phyloP scores from a whole-genome alignment of 2,113 vertebrate species.

The Crotophaga sulcirostris region DNA sequence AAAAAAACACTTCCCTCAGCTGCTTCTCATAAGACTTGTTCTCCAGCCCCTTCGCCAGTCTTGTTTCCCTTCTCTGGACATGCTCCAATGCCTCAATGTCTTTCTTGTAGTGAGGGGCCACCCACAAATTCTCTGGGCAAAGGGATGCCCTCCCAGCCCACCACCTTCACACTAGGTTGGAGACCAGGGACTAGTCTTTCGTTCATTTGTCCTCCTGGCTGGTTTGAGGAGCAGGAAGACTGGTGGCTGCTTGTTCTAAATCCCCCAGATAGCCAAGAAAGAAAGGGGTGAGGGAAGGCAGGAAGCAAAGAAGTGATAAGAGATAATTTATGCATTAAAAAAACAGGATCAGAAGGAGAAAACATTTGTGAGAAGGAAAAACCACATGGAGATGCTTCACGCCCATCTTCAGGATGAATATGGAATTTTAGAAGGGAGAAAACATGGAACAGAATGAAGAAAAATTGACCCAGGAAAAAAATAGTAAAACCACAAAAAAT shows the following conservation, averaged over 20 bases:
- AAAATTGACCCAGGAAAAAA: not conserved
- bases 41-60: too few relatives aligned
- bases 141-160: not conserved
- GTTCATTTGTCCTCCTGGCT: accelerated
- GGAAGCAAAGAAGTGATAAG: not conserved
- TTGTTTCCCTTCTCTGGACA: too few relatives aligned
- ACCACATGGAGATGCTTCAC: not conserved
- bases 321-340: not conserved
- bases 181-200: accelerated
- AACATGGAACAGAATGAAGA: not conserved
- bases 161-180: too few relatives aligned
- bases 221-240: too few relatives aligned
- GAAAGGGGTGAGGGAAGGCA: accelerated
- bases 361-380: not conserved
- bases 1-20: too few relatives aligned
- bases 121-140: too few relatives aligned
- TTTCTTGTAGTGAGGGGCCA: too few relatives aligned
- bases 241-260: not conserved
- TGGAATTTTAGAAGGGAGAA: not conserved
- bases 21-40: too few relatives aligned
- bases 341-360: too few relatives aligned
- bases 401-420: not conserved
- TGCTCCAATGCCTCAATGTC: too few relatives aligned
- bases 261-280: not conserved
- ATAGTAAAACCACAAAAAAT: not conserved